Base-by-base conservation (phyloP, 2,113 vertebrate species). In the Naja naja region DNA sequence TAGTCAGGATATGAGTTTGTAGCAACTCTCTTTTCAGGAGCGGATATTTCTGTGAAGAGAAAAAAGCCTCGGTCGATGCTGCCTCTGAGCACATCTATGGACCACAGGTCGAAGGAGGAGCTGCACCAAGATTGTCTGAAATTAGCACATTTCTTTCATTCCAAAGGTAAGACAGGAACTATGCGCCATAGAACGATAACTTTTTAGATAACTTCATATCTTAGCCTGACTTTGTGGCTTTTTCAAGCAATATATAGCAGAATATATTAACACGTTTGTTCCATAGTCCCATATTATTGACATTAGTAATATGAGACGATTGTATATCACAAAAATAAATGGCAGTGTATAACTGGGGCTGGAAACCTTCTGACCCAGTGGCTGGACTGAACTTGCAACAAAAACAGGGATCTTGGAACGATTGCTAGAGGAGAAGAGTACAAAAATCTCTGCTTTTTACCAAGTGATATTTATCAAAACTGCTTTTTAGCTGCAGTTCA, bases 41-140 rank as follows among this genome's bases (percentile, higher is more conserved):
- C 91, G 97, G 98, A 98, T 94, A 88, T 96, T 27, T 93, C 95
- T 43, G 53, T 97, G 95, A 99, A 99, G 97, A 99, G 98, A 97
- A 99, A 98, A 95, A 99, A 99, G 94, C 96, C 98, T 91, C 98
- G 99, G 74, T 99, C 99, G 88, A 97, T 99, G 95, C 97, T 99
- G 39, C 99, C 99, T 0, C 89, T 99, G 95, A 99, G 98, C 56
- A 98, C 98, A 0, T 97, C 97, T 95, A 98, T 99, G 98, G 99
- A 99, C 96, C 99, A 99, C 87, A 98, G 98, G 69, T 97, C 99
- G 89, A 99, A 98, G 97, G 99, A 99, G 5, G 98, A 99, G 64
- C 98, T 99, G 91, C 98, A 99, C 95, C 98, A 98, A 89, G 99
- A 99, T 96, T 99, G 99, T 92, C 47, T 99, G 94, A 98, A 95